Conservation (phyloP, 1,140 invertebrate species). For the Battus philenor region DNA sequence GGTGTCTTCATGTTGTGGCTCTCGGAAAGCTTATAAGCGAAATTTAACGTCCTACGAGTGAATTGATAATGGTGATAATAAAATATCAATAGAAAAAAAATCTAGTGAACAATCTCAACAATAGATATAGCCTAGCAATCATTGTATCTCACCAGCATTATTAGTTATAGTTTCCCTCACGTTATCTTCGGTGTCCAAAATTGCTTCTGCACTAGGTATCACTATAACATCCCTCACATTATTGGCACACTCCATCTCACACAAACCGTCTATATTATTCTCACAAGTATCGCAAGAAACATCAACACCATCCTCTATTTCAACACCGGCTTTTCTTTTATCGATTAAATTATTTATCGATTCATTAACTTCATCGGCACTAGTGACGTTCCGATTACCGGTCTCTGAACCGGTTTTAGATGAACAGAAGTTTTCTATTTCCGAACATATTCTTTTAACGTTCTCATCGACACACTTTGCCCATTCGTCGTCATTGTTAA, state of each 20-base stretch:
- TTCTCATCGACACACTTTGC: constrained; percentile 34
- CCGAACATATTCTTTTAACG: constrained; percentile 54
- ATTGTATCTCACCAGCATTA: constrained; percentile 9
- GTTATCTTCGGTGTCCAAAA: constrained; percentile 46
- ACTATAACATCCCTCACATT: constrained; percentile 65
- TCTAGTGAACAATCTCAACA: too few relatives aligned
- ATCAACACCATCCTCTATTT: constrained; percentile 28
- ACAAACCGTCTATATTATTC: constrained; percentile 26
- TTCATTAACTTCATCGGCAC: constrained; percentile 31
- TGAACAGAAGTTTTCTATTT: constrained; percentile 53
- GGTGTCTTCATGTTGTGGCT: too few relatives aligned
- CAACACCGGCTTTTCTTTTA: constrained; percentile 29
- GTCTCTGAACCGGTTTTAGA: constrained; percentile 10
- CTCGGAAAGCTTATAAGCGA: too few relatives aligned
- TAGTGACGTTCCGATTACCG: constrained; percentile 28
- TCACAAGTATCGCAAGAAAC: constrained; percentile 35
- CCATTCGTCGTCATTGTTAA: constrained; percentile 54
- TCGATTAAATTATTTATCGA: constrained; percentile 49
- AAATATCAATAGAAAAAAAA: too few relatives aligned
- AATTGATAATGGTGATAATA: too few relatives aligned
- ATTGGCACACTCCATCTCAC: constrained; percentile 44
- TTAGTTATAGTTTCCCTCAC: background rate
- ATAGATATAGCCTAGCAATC: background rate
- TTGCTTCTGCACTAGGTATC: constrained; percentile 68
- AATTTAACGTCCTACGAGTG: too few relatives aligned